Percentiles rank a stretch among this genome's conserved stretches.
Evolutionary conservation across 2,888 invertebrate genomes (phyloP).

Genomic region (Drosophila kokeensis): DNA sequence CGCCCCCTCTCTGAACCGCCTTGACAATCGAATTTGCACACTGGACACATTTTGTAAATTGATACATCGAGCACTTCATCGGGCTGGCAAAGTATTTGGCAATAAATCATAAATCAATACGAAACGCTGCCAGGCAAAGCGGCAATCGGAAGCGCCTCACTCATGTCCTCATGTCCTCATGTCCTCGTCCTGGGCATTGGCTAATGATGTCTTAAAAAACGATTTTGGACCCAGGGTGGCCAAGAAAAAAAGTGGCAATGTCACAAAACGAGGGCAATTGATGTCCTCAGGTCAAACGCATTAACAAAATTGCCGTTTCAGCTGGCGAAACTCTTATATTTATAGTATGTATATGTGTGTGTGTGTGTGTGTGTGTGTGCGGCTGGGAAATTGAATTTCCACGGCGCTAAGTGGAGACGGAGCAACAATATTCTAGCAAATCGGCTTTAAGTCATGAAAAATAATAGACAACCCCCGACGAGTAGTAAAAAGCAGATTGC

Average conservation of each 20-base stretch:
- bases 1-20: conserved; percentile 54
- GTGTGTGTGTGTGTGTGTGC: conserved; percentile 32
- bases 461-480: conserved; percentile 78
- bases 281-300: conserved; percentile 81
- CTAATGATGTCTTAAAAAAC: conserved; percentile 83
- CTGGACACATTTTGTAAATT: conserved; percentile 70
- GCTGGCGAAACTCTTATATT: conserved; percentile 51
- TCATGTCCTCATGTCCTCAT: conserved; percentile 39
- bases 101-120: conserved; percentile 83
- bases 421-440: conserved; percentile 84
- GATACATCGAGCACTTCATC: conserved; percentile 58
- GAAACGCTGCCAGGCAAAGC: conserved; percentile 38
- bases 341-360: not conserved
- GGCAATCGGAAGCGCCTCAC: conserved; percentile 34
- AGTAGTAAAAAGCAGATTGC: conserved; percentile 80
- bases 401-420: conserved; percentile 62
- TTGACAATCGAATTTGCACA: conserved; percentile 71
- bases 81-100: conserved; percentile 70
- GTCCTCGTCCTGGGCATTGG: conserved; percentile 38
- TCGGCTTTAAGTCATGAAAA: conserved; percentile 85
- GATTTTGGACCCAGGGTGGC: conserved; percentile 56
- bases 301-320: conserved; percentile 79
- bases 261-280: conserved; percentile 79
- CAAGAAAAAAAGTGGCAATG: conserved; percentile 50
- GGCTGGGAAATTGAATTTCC: conserved; percentile 74